Conservation (phyloP, 2,888 invertebrate genomes). For the Andrena minutula region DNA sequence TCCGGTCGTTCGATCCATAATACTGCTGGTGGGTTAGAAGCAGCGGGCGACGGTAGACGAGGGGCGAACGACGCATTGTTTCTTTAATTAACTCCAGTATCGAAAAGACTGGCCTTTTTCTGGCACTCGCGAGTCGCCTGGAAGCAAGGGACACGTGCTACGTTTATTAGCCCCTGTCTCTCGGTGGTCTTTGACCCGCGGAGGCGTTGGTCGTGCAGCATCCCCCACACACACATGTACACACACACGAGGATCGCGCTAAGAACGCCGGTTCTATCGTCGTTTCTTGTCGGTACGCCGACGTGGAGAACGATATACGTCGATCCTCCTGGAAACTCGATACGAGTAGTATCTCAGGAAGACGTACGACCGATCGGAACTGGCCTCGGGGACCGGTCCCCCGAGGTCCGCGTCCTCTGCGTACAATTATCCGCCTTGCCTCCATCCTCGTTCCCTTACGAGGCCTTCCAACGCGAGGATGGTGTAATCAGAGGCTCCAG, state of each 20-base stretch:
- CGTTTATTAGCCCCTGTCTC: constrained; percentile 65
- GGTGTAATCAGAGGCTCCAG: background rate
- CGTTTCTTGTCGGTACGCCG: constrained; percentile 57
- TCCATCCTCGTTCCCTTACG: constrained; percentile 26
- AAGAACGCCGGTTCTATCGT: constrained; percentile 52
- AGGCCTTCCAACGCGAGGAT: background rate
- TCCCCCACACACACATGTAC: constrained; percentile 21
- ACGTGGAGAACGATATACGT: constrained; percentile 63
- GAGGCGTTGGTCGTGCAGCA: constrained; percentile 46
- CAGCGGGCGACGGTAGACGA: background rate
- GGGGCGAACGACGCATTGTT: constrained; percentile 38
- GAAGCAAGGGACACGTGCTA: constrained; percentile 57
- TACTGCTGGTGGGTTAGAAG: background rate
- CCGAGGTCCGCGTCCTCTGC: constrained; percentile 48
- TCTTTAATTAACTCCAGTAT: constrained; percentile 67
- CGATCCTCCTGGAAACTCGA: constrained; percentile 75
- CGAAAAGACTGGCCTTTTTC: constrained; percentile 12
- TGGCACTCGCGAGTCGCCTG: constrained; percentile 51
- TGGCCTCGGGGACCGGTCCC: constrained; percentile 56
- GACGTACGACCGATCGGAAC: constrained; percentile 76
- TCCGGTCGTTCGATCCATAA: constrained; percentile 37
- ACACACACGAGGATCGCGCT: constrained; percentile 1
- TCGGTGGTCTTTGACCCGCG: constrained; percentile 68
- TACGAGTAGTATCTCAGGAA: constrained; percentile 76
- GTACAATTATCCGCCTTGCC: constrained; percentile 56